Evolutionary conservation across 1,140 invertebrate species (phyloP).

Genomic region (Bombyx mandarina): DNA sequence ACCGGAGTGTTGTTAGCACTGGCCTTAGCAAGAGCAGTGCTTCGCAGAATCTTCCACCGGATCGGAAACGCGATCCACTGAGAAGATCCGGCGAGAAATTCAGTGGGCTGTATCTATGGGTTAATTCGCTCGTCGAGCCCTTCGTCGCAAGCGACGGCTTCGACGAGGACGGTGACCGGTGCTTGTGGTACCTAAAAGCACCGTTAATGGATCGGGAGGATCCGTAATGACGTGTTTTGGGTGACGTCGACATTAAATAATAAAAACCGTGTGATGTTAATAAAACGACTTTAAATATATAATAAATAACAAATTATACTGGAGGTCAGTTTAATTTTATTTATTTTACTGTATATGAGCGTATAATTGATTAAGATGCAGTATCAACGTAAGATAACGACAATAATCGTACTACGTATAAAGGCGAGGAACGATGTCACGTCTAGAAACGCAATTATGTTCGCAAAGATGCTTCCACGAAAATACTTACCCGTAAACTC

Average conservation of each 20-base stretch:
- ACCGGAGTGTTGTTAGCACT: too few relatives aligned
- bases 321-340: slow-evolving; percentile 33
- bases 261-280: slow-evolving; percentile 47
- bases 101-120: too few relatives aligned
- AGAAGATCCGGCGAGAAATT: too few relatives aligned
- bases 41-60: too few relatives aligned
- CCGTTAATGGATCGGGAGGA: too few relatives aligned
- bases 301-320: slow-evolving; percentile 22
- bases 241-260: slow-evolving; percentile 10
- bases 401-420: slow-evolving; percentile 57
- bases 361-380: slow-evolving; percentile 63
- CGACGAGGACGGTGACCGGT: too few relatives aligned
- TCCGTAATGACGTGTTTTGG: too few relatives aligned
- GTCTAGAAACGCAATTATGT: slow-evolving; percentile 60
- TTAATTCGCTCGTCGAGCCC: too few relatives aligned
- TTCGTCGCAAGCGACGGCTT: too few relatives aligned
- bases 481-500: slow-evolving; percentile 44
- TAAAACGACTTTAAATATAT: slow-evolving; percentile 19
- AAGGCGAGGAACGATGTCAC: slow-evolving; percentile 61
- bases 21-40: too few relatives aligned
- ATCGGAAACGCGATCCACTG: too few relatives aligned
- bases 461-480: slow-evolving; percentile 48
- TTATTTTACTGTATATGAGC: slow-evolving; percentile 46
- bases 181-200: too few relatives aligned
- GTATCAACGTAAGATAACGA: slow-evolving; percentile 67